Conservation (phyloP, 2,113 vertebrate species). For the Corapipo altera region DNA sequence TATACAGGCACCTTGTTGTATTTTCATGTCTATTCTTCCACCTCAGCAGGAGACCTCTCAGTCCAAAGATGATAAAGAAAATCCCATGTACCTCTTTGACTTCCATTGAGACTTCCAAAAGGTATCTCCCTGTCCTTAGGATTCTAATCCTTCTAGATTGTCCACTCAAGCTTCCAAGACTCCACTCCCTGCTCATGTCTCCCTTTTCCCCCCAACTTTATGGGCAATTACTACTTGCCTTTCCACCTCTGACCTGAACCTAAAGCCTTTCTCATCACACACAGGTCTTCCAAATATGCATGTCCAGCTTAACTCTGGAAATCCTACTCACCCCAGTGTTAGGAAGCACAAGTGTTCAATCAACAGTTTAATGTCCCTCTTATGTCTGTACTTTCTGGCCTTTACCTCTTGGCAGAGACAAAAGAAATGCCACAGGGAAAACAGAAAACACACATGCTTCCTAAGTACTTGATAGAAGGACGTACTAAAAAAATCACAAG, state of each 20-base stretch:
- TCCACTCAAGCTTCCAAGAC: not conserved
- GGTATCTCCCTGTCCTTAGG: not conserved
- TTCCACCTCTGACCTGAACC: not conserved
- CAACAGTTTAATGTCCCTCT: not conserved
- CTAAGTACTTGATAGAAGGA: not conserved
- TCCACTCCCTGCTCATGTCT: not conserved
- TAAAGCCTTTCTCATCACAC: not conserved
- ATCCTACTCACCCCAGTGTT: not conserved
- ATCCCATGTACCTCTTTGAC: not conserved
- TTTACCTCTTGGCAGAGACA: not conserved
- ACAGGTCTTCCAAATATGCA: not conserved
- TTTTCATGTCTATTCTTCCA: not conserved
- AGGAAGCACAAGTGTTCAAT: not conserved
- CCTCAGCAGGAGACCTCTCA: not conserved
- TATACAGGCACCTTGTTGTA: not conserved
- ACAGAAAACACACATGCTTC: not conserved
- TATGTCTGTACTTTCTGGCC: not conserved
- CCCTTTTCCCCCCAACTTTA: not conserved
- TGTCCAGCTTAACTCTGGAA: not conserved
- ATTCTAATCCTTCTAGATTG: not conserved
- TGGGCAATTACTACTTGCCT: not conserved
- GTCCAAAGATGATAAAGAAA: not conserved
- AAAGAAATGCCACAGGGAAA: not conserved
- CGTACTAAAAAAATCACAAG: not conserved
- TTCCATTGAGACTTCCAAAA: not conserved